phyloP scores from a whole-genome alignment of 2,888 invertebrate species.

The Tipula confusa region DNA sequence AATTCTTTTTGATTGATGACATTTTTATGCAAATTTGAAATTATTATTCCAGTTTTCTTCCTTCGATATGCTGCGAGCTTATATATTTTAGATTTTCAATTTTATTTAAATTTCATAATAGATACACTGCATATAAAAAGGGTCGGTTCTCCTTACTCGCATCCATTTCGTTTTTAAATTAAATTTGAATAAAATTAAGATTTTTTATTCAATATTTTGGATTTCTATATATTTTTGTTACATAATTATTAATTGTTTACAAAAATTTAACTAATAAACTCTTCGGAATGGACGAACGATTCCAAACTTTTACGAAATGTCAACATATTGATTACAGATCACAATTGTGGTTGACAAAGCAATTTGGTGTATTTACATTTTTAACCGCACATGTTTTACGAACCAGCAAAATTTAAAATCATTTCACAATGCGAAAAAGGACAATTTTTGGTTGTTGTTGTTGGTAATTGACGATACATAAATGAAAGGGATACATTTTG shows the following conservation, averaged over 20 bases:
- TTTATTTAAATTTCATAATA: not conserved
- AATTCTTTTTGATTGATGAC: conserved; percentile 29
- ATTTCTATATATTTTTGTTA: too few relatives aligned
- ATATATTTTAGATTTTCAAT: not conserved
- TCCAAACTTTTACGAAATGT: not conserved
- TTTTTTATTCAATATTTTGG: not conserved
- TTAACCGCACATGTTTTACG: not conserved
- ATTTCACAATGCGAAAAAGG: not conserved
- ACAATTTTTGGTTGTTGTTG: too few relatives aligned
- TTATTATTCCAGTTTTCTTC: not conserved
- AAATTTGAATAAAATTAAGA: not conserved
- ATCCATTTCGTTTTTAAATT: not conserved
- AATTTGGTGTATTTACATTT: not conserved
- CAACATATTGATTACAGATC: not conserved
- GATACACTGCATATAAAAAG: not conserved
- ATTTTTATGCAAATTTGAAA: conserved; percentile 26
- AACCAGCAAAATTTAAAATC: not conserved
- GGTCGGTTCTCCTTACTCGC: not conserved
- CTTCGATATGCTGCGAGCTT: not conserved
- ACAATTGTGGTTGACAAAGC: not conserved
- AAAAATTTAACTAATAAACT: not conserved
- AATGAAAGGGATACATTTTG: not conserved
- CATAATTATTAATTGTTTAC: not conserved
- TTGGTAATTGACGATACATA: not conserved
- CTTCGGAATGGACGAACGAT: not conserved